phyloP scores from a whole-genome alignment of 2,113 vertebrate genomes.

The Caranx melampygus region DNA sequence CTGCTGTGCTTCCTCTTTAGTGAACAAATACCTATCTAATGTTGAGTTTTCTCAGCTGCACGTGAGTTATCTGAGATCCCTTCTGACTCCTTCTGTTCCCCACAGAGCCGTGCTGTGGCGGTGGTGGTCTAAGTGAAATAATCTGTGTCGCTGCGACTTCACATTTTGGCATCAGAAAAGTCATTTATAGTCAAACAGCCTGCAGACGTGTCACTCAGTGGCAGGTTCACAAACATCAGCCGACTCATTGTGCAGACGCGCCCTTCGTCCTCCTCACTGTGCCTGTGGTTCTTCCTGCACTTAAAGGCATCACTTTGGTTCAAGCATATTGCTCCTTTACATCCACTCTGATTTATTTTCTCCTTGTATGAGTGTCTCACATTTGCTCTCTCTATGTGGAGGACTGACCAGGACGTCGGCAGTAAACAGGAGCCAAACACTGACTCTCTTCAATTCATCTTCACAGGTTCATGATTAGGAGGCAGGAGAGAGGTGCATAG shows the following conservation, averaged over 20 bases:
- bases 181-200: not conserved
- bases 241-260: not conserved
- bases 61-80: not conserved
- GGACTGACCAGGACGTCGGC: not conserved
- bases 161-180: constrained; percentile 3
- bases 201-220: no score
- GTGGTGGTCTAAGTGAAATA: not conserved
- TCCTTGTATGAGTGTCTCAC: not conserved
- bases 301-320: constrained; percentile 58
- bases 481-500: constrained; percentile 38
- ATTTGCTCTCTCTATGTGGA: not conserved
- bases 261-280: not conserved
- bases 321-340: constrained; percentile 45
- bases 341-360: constrained; percentile 5
- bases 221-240: not conserved
- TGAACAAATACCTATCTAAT: not conserved
- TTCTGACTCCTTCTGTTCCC: constrained; percentile 22
- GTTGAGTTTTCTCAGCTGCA: no score
- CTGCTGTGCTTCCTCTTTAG: not conserved
- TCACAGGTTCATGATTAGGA: constrained; percentile 43
- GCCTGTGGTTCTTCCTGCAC: not conserved
- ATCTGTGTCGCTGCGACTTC: not conserved
- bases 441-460: constrained; percentile 1
- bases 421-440: not conserved
- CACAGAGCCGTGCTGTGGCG: not conserved